Evolutionary conservation across 2,888 invertebrate genomes (phyloP), one percentile per base, ranked within the genome.

Genomic region (Agrypnus murinus): DNA sequence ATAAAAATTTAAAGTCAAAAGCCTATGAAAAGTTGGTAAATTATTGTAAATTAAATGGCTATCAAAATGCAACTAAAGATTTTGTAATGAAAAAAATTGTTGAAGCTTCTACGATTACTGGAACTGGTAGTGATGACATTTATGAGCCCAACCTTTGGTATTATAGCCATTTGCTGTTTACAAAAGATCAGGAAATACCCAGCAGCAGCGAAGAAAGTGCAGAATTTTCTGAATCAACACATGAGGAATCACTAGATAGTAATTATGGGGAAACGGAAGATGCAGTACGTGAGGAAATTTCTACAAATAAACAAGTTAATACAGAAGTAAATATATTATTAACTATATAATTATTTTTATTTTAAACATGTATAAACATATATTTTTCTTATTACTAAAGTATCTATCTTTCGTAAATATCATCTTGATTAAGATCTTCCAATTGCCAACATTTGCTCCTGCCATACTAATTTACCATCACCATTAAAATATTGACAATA

Each of bases 101-200:
- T 5, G 9, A n/a, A n/a, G n/a, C n/a, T n/a, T n/a, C n/a, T n/a
- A n/a, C n/a, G n/a, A n/a, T n/a, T n/a, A n/a, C n/a, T n/a, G n/a
- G n/a, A n/a, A n/a, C n/a, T n/a, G n/a, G n/a, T n/a, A n/a, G 50
- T 10, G 69, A 69, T 14, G 73, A 72, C n/a, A 36, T 72, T 25
- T 72, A 73, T 34, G 50, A 32, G 9, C 60, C 66, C 10, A 10
- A 14, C 9, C 25, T 71, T 19, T 75, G 73, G 74, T 75, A 74
- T 59, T 76, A 55, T 50, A 73, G 67, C 36, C 19, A 46, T 48
- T 68, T 75, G 48, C 50, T 71, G 53, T 75, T 74, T 65, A 68
- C 70, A 38, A 71, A 53, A 63, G 71, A 74, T 60, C 70, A 74
- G 50, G 74, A 75, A 68, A 9, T 7, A 9, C 34, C 34, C 9